A percentile compares a stretch with the other conserved stretches of the same genome.
Conservation (phyloP, 2,113 vertebrate species). For the Trichechus manatus region DNA sequence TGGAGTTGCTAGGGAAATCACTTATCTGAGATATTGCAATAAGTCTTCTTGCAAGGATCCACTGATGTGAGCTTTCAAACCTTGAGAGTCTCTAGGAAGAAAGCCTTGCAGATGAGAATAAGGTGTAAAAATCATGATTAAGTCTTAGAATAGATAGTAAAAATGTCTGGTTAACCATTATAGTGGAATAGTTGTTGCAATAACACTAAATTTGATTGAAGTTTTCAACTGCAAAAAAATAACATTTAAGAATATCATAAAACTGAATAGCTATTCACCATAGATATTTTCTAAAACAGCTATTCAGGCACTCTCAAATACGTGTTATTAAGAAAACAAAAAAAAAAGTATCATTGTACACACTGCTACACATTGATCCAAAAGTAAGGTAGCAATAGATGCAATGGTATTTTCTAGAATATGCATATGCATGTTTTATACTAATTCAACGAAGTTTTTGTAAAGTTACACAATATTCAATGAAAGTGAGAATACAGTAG, state of each 20-base stretch:
- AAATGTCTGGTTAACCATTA: not conserved
- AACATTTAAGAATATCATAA: constrained; percentile 49
- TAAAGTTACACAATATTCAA: not conserved
- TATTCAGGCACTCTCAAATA: not conserved
- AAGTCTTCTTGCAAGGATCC: not conserved
- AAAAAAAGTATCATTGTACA: constrained; percentile 6
- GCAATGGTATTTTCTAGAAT: not conserved
- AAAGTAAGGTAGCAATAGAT: not conserved
- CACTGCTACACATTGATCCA: constrained; percentile 55
- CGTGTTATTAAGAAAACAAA: not conserved
- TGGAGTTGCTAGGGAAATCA: not conserved
- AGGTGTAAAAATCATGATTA: not conserved
- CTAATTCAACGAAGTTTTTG: not conserved
- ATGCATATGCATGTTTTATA: not conserved
- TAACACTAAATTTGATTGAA: constrained; percentile 37
- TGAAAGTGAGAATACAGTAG: not conserved
- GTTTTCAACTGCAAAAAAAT: constrained; percentile 36
- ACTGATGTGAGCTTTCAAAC: not conserved
- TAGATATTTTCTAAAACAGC: not conserved
- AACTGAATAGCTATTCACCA: not conserved
- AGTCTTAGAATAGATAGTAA: not conserved
- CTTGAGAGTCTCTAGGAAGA: not conserved
- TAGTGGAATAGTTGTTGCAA: not conserved
- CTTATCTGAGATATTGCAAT: not conserved
- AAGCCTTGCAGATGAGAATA: not conserved